Evolutionary conservation across 1,140 invertebrate species (phyloP).

Genomic region (Propsilocerus akamusi): DNA sequence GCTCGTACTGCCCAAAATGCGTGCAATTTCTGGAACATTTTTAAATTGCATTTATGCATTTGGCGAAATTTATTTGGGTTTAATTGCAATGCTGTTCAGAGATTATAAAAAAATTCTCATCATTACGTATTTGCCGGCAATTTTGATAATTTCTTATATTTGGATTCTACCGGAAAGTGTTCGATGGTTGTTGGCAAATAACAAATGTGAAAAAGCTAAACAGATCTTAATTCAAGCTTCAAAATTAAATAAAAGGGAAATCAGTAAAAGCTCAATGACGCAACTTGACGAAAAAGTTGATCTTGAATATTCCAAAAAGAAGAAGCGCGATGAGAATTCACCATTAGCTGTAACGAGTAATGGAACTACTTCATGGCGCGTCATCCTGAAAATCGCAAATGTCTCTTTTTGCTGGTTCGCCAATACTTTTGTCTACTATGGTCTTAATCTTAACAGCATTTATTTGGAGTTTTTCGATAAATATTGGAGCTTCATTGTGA

Average conservation of each 20-base stretch:
- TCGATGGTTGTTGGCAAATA: conserved; percentile 56
- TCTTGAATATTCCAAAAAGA: neutral
- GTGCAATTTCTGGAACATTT: conserved; percentile 52
- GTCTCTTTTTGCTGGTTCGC: conserved; percentile 50
- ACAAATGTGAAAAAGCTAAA: conserved; percentile 39
- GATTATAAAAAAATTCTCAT: conserved; percentile 50
- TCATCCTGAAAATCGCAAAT: conserved; percentile 34
- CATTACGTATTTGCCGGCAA: conserved; percentile 41
- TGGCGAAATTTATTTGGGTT: conserved; percentile 45
- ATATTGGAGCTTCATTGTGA: conserved; percentile 46
- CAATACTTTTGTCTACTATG: conserved; percentile 59
- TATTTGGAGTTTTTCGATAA: conserved; percentile 47
- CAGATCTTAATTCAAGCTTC: conserved; percentile 37
- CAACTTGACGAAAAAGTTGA: neutral
- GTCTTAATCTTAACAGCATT: conserved; percentile 59
- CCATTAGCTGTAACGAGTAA: neutral
- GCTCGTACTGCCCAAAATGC: conserved; percentile 47
- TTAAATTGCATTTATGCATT: conserved; percentile 50
- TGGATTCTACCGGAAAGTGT: conserved; percentile 41
- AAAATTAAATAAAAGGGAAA: conserved; percentile 41
- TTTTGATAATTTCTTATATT: conserved; percentile 38
- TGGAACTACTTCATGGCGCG: neutral
- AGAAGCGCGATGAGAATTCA: neutral
- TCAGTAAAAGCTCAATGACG: conserved; percentile 23
- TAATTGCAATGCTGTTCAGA: conserved; percentile 42